phyloP scores from a whole-genome alignment of 2,113 vertebrate species.

The pig (Sus scrofa) region T2T-Sscrofa CM000828.6:74684001-74684500 shows the following conservation, averaged over 20 bases:
- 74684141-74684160: accelerated
- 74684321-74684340: accelerated
- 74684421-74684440: not conserved
- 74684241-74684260: not conserved
- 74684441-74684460: constrained; percentile 11
- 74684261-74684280: accelerated
- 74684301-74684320: accelerated
- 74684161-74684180: accelerated
- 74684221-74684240: accelerated
- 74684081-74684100: not conserved
- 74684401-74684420: accelerated
- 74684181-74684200: not conserved
- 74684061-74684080: accelerated
- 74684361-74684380: accelerated
- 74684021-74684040: not conserved
- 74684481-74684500: constrained; percentile 55
- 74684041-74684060: accelerated
- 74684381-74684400: too few species aligned
- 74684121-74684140: accelerated
- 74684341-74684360: accelerated
- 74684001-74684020: not conserved
- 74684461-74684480: constrained; percentile 55
- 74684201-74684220: too few species aligned
- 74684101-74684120: accelerated
- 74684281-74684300: accelerated